Evolutionary conservation across 1,140 invertebrate species (phyloP).

Genomic region (Amphibalanus amphitrite): DNA sequence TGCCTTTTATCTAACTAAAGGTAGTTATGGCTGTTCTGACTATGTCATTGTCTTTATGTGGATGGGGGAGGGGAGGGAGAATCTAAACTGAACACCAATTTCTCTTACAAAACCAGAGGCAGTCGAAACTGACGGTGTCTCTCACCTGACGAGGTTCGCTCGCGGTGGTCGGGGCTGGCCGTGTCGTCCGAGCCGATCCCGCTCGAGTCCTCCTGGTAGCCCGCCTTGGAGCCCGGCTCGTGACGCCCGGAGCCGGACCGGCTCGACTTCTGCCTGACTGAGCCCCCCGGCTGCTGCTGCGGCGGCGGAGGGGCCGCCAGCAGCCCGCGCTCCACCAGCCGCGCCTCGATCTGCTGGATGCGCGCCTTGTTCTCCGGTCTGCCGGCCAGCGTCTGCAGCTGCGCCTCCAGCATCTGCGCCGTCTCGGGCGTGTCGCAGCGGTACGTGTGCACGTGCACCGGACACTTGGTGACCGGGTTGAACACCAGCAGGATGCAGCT

Average conservation of each 20-base stretch:
- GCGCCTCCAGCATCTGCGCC: constrained; percentile 59
- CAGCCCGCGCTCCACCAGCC: constrained; percentile 32
- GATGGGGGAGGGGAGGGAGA: no score
- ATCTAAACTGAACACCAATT: no score
- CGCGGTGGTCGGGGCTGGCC: constrained; percentile 29
- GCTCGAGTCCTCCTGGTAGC: constrained; percentile 25
- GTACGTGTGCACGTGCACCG: constrained; percentile 85
- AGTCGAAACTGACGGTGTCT: no score
- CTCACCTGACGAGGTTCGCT: neutral
- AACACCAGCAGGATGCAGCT: constrained; percentile 72
- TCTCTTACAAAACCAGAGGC: no score
- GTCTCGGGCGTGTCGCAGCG: constrained; percentile 87
- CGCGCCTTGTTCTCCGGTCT: constrained; percentile 72
- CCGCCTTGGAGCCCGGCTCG: neutral
- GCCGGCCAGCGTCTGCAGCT: constrained; percentile 62
- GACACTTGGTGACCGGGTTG: constrained; percentile 73
- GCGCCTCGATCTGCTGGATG: constrained; percentile 54
- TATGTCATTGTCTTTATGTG: no score
- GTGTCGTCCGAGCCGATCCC: constrained; percentile 78
- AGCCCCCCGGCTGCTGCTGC: constrained; percentile 9
- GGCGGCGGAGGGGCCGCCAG: constrained; percentile 10
- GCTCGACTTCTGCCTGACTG: neutral
- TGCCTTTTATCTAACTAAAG: no score
- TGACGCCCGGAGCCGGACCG: no score
- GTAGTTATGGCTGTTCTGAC: no score